These are phyloP conservation scores for Ischnura elegans DNA, from an alignment of 2,888 invertebrate species.

Conservation along the genomic window DNA sequence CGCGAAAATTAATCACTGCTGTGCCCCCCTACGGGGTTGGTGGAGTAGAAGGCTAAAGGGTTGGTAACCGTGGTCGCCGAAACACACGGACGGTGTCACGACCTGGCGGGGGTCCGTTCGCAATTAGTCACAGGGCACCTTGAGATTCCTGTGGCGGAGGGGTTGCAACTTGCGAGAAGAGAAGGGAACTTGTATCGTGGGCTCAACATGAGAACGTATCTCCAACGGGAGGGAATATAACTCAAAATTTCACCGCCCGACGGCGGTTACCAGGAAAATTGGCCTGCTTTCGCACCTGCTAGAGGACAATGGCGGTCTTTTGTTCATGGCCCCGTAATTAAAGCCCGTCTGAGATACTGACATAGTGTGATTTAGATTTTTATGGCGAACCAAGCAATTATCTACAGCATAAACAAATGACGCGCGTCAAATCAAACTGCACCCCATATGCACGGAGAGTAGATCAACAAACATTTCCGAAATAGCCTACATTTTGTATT, in stretches of 20 bases:
- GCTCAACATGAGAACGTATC: not conserved
- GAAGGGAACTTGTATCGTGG: not conserved
- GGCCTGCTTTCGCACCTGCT: not conserved
- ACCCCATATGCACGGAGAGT: no score
- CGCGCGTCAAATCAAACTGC: no score
- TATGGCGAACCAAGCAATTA: no score
- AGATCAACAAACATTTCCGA: no score
- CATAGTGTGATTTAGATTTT: no score
- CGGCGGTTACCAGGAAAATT: not conserved
- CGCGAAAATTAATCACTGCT: not conserved
- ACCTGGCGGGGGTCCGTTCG: not conserved
- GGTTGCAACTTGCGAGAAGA: not conserved
- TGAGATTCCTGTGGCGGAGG: not conserved
- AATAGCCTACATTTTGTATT: no score
- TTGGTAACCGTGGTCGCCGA: not conserved
- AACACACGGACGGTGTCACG: not conserved
- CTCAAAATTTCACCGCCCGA: not conserved
- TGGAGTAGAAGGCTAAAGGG: no score
- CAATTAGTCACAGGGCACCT: not conserved
- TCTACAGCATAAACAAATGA: no score
- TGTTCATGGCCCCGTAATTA: no score
- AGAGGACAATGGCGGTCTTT: no score
- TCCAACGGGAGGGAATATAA: not conserved
- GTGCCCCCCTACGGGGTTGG: no score
- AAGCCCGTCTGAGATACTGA: no score